These are phyloP conservation scores for Popillia japonica DNA, from an alignment of 1,140 invertebrate species.

Conservation along the genomic window DNA sequence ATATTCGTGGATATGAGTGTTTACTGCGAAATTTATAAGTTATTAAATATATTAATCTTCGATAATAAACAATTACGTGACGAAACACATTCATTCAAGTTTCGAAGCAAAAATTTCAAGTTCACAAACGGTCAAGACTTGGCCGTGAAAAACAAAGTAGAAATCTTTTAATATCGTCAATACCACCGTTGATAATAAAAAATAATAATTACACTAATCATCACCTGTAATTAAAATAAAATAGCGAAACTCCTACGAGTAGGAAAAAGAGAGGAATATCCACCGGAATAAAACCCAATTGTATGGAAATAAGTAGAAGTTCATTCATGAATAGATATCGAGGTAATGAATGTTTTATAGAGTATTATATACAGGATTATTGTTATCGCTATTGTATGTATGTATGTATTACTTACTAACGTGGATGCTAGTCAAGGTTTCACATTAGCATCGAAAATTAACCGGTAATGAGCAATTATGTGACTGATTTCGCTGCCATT, in stretches of 20 bases:
- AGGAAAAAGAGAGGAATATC: background rate
- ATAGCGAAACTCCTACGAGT: background rate
- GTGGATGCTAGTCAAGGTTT: slow-evolving; percentile 19
- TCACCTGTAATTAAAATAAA: background rate
- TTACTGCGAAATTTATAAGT: no score
- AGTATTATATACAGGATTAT: background rate
- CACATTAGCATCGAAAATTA: slow-evolving; percentile 13
- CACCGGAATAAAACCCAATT: background rate
- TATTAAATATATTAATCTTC: background rate
- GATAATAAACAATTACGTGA: background rate
- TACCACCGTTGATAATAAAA: background rate
- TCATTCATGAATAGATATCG: slow-evolving; percentile 32
- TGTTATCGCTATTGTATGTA: background rate
- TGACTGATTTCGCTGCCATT: background rate
- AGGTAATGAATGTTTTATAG: background rate
- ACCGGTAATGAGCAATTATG: slow-evolving; percentile 13
- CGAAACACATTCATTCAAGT: background rate
- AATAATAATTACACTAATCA: background rate
- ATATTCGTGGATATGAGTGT: no score
- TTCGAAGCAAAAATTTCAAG: background rate
- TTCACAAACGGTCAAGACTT: background rate
- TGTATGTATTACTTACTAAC: background rate
- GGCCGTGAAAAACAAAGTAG: background rate
- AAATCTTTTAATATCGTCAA: background rate
- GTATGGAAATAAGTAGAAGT: slow-evolving; percentile 30